Evolutionary conservation across 2,797 vertebrate genomes (phyloP).

Genomic region (Gouania willdenowi): DNA sequence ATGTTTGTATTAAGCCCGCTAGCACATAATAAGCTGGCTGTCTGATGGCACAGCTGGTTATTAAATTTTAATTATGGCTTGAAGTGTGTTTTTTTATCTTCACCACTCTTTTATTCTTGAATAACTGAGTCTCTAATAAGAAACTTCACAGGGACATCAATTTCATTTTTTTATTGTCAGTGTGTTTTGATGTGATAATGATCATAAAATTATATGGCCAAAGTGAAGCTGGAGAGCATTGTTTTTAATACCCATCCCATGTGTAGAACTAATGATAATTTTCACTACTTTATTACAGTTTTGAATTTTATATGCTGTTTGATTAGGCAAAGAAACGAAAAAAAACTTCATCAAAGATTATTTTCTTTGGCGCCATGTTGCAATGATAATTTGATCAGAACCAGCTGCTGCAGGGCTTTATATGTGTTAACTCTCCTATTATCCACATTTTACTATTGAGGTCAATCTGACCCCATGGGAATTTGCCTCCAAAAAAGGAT

Average conservation of each 20-base stretch:
- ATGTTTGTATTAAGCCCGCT: conserved; percentile 59
- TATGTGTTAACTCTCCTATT: too few species aligned
- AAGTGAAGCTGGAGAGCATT: conserved; percentile 38
- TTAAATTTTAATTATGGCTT: conserved; percentile 52
- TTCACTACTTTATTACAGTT: conserved; percentile 44
- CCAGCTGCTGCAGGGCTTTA: too few species aligned
- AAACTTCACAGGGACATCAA: conserved; percentile 24
- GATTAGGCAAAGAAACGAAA: too few species aligned
- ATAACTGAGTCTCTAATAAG: conserved; percentile 32
- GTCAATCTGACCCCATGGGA: too few species aligned
- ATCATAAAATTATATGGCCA: conserved; percentile 41
- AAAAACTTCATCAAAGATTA: too few species aligned
- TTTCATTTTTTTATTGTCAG: conserved; percentile 2
- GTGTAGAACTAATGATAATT: conserved; percentile 46
- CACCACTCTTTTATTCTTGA: conserved; percentile 42
- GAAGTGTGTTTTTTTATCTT: conserved; percentile 48
- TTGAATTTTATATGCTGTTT: conserved; percentile 31
- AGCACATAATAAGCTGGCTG: conserved; percentile 45
- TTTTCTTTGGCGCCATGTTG: too few species aligned
- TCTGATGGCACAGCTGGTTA: conserved; percentile 38
- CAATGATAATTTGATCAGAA: too few species aligned
- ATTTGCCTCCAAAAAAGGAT: too few species aligned
- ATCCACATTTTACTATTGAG: too few species aligned
- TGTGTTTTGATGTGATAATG: conserved; percentile 40
- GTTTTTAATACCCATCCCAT: conserved; percentile 34